Base-by-base conservation (phyloP, 2,113 vertebrate species). In the Pelecanus crispus region DNA sequence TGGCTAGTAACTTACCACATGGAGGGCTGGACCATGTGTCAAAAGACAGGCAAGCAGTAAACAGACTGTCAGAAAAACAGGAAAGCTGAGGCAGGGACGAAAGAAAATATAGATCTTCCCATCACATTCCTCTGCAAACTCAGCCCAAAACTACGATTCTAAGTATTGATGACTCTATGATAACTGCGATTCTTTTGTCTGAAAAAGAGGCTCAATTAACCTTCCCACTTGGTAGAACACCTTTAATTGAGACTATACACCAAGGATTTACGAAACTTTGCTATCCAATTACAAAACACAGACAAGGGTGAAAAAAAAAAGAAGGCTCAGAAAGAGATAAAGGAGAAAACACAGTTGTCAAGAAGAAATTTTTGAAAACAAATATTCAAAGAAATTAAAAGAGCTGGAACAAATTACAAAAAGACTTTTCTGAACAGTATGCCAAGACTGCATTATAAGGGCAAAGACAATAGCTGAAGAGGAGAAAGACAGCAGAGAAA, bases 1-100 rank as follows among this genome's bases (percentile, higher is more conserved):
- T 55, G 77, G 88, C 77, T 96, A 96, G 75, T 83, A 96, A 88
- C 75, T 95, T 86, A 88, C 78, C 88, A 90, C 81, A 65, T 49
- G 62, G 79, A 94, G 83, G 58, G 58, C 52, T 91, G n/a, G 36
- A 72, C 50, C 40, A 75, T 28, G 82, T 81, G 83, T 78, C 86
- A 94, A 52, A 84, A 95, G 67, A 90, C 44, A 83, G 42, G 31
- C 31, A 71, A 91, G 65, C 56, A 2, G 1, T 63, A 94, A 88
- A 74, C 4, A 2, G 72, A 88, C 59, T 71, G 40, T 68, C 86
- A 91, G 81, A 82, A 75, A 92, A 91, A 44, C 32, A 73, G 31
- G 62, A 75, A 92, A 90, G 59, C 50, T 40, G n/a, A 88, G n/a
- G 42, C 18, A 78, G 21, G 31, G 34, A 88, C 65, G 84, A 80